phyloP scores from a whole-genome alignment of 2,113 vertebrate genomes.

The Emydura subglobosa region DNA sequence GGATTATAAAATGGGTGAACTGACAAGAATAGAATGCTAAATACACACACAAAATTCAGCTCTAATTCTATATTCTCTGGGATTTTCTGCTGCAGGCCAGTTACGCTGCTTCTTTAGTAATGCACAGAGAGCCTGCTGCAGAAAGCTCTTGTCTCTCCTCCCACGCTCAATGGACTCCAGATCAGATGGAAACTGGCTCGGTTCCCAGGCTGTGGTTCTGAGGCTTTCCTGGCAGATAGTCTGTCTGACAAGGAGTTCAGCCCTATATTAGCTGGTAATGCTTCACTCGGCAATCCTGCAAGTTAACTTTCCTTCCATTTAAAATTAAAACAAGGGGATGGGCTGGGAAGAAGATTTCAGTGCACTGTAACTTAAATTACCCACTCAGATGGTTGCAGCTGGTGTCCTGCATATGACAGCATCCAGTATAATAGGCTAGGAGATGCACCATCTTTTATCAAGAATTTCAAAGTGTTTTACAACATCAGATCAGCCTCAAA shows the following conservation, averaged over 20 bases:
- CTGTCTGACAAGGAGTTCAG: not conserved
- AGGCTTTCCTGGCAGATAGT: not conserved
- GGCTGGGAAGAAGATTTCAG: slow-evolving; percentile 1
- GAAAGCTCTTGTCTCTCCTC: not conserved
- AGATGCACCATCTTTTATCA: rapidly evolving
- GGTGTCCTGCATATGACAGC: rapidly evolving
- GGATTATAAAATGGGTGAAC: not conserved
- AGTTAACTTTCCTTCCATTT: not conserved
- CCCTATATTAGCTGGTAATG: not conserved
- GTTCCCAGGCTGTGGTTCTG: rapidly evolving
- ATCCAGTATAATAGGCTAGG: not conserved
- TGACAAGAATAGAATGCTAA: not conserved
- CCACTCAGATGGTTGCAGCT: not conserved
- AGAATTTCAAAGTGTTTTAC: not conserved
- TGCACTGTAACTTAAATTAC: not conserved
- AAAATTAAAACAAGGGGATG: not conserved
- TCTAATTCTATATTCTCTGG: not conserved
- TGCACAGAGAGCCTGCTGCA: not conserved
- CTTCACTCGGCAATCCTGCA: not conserved
- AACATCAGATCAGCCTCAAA: not conserved
- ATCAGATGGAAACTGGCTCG: not conserved
- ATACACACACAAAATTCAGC: not conserved
- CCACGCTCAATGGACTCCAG: not conserved
- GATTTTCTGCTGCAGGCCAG: not conserved
- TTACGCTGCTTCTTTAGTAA: rapidly evolving